phyloP scores from a whole-genome alignment of 2,113 vertebrate species.

The Anhinga rufa region DNA sequence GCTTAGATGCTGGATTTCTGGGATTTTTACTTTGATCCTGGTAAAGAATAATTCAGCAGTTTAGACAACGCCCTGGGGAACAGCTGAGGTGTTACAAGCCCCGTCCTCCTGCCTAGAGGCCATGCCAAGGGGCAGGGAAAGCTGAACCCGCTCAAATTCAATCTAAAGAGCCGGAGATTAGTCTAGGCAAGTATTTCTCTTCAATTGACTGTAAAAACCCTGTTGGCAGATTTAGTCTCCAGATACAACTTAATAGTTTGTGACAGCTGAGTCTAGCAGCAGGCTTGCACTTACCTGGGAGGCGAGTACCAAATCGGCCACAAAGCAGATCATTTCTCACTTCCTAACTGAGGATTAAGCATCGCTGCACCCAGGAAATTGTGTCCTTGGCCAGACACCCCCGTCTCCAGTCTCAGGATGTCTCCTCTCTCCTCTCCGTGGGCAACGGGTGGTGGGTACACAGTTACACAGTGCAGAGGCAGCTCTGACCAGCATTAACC shows the following conservation, averaged over 20 bases:
- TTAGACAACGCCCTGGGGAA: background rate
- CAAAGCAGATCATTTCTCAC: background rate
- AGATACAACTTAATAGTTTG: background rate
- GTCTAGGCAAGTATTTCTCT: background rate
- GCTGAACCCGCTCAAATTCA: background rate
- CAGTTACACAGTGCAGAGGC: fast-evolving
- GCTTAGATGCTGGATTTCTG: background rate
- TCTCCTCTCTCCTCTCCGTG: background rate
- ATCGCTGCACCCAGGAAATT: background rate
- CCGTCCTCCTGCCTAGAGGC: background rate
- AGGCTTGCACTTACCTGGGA: background rate
- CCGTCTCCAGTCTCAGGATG: fast-evolving
- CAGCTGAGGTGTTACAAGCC: background rate
- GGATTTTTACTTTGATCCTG: background rate
- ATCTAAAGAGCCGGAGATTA: background rate
- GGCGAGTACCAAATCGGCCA: background rate
- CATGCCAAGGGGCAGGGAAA: background rate
- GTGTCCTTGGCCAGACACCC: background rate
- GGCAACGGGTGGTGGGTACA: background rate
- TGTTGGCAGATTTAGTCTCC: background rate
- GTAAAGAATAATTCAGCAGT: background rate
- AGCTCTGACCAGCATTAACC: background rate
- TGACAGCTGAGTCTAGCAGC: background rate
- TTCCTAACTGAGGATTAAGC: background rate
- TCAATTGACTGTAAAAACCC: background rate